These are phyloP conservation scores for Diplolepis rosae DNA, from an alignment of 2,888 invertebrate genomes.

Conservation along the genomic window DNA sequence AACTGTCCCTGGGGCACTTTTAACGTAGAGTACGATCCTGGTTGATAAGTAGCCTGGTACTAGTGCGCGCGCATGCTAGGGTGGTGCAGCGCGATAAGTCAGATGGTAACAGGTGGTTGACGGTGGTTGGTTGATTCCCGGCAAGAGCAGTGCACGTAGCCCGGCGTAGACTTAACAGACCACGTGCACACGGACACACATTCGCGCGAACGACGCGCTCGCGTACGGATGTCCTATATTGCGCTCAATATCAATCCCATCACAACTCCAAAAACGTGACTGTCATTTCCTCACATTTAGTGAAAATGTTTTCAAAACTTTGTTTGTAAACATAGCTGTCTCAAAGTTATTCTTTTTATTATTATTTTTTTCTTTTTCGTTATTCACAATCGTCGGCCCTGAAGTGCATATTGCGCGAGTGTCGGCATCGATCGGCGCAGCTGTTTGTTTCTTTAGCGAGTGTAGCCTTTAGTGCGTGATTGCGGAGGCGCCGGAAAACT, in stretches of 20 bases:
- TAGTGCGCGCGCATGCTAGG: constrained; percentile 46
- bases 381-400: not conserved
- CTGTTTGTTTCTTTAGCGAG: constrained; percentile 10
- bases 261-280: not conserved
- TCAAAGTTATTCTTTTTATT: not conserved
- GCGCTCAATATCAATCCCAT: not conserved
- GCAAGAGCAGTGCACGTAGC: not conserved
- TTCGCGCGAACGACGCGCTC: constrained; percentile 19
- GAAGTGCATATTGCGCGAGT: constrained; percentile 26
- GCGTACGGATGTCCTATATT: not conserved
- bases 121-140: constrained; percentile 66
- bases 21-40: constrained; percentile 18
- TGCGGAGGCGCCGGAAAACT: not conserved
- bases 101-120: constrained; percentile 72
- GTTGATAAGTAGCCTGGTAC: not conserved
- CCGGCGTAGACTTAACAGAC: not conserved
- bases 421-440: constrained; percentile 17
- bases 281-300: not conserved
- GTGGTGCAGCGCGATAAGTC: no score
- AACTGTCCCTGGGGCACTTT: not conserved
- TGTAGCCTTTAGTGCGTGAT: constrained; percentile 15
- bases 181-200: constrained; percentile 16
- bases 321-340: not conserved
- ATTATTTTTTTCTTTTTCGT: not conserved
- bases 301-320: not conserved